Conservation (phyloP, 2,113 vertebrate species). For the Microcebus tavaratra region DNA sequence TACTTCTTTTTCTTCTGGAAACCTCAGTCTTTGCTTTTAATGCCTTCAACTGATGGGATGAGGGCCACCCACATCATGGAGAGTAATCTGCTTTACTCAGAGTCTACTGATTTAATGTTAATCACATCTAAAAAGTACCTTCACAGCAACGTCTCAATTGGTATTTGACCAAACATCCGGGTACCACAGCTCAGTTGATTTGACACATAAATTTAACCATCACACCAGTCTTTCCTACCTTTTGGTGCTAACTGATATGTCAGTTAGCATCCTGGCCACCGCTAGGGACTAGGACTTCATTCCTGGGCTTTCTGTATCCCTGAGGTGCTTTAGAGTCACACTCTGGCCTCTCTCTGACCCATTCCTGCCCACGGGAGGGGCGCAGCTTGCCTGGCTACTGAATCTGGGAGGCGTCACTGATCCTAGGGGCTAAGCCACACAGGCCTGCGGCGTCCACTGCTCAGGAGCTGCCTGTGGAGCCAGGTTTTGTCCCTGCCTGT, state of each 20-base stretch:
- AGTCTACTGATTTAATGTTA: background rate
- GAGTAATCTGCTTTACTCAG: background rate
- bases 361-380: background rate
- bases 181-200: background rate
- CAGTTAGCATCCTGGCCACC: background rate
- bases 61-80: background rate
- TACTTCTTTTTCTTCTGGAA: background rate
- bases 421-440: rapidly evolving
- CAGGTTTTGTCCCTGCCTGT: background rate
- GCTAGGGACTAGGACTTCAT: background rate
- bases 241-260: background rate
- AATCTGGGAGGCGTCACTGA: background rate
- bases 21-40: background rate
- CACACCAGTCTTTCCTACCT: background rate
- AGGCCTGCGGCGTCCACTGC: background rate
- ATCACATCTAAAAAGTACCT: background rate
- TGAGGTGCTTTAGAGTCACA: background rate
- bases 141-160: background rate
- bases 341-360: background rate
- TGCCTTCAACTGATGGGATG: background rate
- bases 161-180: background rate
- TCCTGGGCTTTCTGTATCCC: background rate
- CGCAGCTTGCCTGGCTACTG: background rate
- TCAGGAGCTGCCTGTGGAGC: background rate
- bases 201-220: background rate